These are phyloP conservation scores for Erebia epiphron DNA, from an alignment of 2,888 invertebrate genomes.

Conservation along the genomic window DNA sequence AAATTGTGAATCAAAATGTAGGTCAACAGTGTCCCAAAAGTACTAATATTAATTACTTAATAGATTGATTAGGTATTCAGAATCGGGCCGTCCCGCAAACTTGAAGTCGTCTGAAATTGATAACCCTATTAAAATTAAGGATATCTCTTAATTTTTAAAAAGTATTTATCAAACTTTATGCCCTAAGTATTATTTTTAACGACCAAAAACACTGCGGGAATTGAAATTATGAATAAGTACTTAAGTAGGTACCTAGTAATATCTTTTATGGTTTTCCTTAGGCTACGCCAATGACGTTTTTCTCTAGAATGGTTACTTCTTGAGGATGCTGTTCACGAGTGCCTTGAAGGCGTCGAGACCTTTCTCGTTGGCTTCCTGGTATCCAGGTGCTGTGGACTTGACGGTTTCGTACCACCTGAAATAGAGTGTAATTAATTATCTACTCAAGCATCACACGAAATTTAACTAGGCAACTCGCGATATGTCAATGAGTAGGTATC, in stretches of 20 bases:
- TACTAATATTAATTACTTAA: background rate
- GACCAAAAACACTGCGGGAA: background rate
- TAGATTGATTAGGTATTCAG: too few relatives aligned
- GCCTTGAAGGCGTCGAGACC: constrained; percentile 81
- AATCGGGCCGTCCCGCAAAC: background rate
- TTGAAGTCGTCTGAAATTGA: background rate
- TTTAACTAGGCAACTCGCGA: too few relatives aligned
- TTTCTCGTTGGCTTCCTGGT: constrained; percentile 82
- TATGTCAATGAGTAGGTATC: too few relatives aligned
- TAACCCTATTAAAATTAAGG: background rate
- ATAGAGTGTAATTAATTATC: constrained; percentile 1
- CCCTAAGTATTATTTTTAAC: background rate
- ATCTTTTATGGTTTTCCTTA: background rate
- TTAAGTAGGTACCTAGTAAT: too few relatives aligned
- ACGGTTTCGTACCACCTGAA: constrained; percentile 75
- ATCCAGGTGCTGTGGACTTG: constrained; percentile 70
- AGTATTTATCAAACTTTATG: background rate
- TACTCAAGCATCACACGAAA: too few relatives aligned
- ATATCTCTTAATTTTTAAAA: background rate
- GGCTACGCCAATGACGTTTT: constrained; percentile 8
- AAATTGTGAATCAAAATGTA: too few relatives aligned
- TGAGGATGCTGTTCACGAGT: constrained; percentile 68
- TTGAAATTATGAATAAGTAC: background rate
- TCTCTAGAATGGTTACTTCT: constrained; percentile 57
- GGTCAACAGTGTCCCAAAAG: background rate